These are phyloP conservation scores for Crotalus helleri DNA, from an alignment of 2,113 vertebrate species.

Conservation along the genomic window DNA sequence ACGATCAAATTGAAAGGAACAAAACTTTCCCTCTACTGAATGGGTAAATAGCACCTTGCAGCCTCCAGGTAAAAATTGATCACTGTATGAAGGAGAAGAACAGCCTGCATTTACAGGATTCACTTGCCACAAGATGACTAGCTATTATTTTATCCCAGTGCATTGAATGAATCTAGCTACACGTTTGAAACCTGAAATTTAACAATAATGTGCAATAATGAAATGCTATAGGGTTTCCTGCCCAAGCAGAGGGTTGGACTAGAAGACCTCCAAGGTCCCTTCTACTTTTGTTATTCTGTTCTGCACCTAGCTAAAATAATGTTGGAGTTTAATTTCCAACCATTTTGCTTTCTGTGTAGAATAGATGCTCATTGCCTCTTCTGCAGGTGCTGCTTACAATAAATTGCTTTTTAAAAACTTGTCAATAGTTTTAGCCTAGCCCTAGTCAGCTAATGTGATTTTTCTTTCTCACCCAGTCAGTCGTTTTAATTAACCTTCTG, in stretches of 20 bases:
- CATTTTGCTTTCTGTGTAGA: background rate
- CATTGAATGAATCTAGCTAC: background rate
- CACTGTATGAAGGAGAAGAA: background rate
- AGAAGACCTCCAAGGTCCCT: background rate
- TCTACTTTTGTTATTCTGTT: background rate
- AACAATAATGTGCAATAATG: background rate
- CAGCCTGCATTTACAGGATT: background rate
- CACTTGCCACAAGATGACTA: background rate
- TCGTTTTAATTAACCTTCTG: constrained; percentile 33
- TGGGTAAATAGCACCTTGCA: background rate
- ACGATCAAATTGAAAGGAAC: background rate
- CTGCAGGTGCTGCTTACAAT: constrained; percentile 11
- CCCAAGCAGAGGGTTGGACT: background rate
- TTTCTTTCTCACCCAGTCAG: background rate
- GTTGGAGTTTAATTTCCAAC: background rate
- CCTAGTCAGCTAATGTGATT: background rate
- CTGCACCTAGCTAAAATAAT: background rate
- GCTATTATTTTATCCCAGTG: background rate
- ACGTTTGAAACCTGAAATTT: background rate
- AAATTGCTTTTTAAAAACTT: constrained; percentile 19
- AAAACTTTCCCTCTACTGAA: background rate
- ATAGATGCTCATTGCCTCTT: constrained; percentile 29
- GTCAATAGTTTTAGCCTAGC: background rate
- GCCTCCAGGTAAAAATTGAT: background rate
- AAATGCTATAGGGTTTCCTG: background rate